Evolutionary conservation across 1,140 invertebrate species (phyloP).

Genomic region (Drosophila cardini): DNA sequence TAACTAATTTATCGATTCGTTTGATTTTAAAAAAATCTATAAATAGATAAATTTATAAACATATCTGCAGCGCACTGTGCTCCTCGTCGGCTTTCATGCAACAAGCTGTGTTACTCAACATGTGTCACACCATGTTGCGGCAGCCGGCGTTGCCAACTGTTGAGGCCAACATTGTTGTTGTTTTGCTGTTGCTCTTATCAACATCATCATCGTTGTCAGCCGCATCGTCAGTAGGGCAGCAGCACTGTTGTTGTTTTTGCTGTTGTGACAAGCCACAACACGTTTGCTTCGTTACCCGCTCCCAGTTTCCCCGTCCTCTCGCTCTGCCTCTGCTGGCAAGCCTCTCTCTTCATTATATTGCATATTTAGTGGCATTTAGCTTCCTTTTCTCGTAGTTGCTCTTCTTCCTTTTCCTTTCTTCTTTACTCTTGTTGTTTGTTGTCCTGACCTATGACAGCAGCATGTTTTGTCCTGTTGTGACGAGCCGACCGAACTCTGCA

Average conservation of each 20-base stretch:
- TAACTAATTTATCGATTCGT: too few species aligned
- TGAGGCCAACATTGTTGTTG: slow-evolving; percentile 45
- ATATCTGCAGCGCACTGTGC: neutral
- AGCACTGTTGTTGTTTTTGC: slow-evolving; percentile 39
- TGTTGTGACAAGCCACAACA: slow-evolving; percentile 76
- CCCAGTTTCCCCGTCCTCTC: slow-evolving; percentile 2
- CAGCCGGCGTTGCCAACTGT: slow-evolving; percentile 63
- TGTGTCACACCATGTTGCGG: slow-evolving; percentile 53
- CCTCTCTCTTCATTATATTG: slow-evolving; percentile 58
- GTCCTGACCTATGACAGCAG: slow-evolving; percentile 54
- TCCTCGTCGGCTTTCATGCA: slow-evolving; percentile 1
- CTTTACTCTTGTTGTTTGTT: slow-evolving; percentile 14
- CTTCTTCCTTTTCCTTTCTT: neutral
- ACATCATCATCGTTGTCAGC: slow-evolving; percentile 33
- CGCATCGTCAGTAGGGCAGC: slow-evolving; percentile 29
- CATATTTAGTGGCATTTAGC: slow-evolving; percentile 78
- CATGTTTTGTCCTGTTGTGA: slow-evolving; percentile 45
- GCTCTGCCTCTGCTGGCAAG: neutral
- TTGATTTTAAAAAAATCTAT: too few species aligned
- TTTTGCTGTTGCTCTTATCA: slow-evolving; percentile 49
- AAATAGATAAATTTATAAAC: neutral
- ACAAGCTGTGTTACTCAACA: slow-evolving; percentile 44
- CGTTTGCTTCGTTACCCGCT: neutral
- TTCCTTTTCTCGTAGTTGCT: slow-evolving; percentile 22
- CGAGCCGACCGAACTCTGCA: slow-evolving; percentile 50